Conservation (phyloP, 2,113 vertebrate genomes). For the Bucco capensis region DNA sequence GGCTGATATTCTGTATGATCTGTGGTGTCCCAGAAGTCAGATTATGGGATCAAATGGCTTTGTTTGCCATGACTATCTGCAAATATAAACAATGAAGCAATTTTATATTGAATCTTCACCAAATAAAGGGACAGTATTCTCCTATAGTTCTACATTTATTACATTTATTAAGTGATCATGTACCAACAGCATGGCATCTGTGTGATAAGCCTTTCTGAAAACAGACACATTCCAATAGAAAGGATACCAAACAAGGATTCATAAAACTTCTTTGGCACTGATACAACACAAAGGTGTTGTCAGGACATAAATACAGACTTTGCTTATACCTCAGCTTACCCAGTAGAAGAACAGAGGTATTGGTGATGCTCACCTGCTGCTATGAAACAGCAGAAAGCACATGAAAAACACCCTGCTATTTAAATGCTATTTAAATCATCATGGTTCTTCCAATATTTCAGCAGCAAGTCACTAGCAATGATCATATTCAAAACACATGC, state of each 20-base stretch:
- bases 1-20: not conserved
- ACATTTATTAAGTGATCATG: not conserved
- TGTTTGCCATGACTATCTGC: not conserved
- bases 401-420: not conserved
- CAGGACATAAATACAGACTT: not conserved
- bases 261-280: not conserved
- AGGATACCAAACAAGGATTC: not conserved
- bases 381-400: not conserved
- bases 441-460: conserved; percentile 17
- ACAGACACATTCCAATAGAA: not conserved
- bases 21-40: not conserved
- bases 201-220: not conserved
- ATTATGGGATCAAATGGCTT: not conserved
- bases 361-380: not conserved
- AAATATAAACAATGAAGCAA: not conserved
- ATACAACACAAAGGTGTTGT: not conserved
- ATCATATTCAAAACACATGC: not conserved
- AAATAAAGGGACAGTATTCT: not conserved
- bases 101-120: not conserved
- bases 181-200: not conserved
- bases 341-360: not conserved
- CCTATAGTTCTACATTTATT: not conserved
- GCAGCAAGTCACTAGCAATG: not conserved
- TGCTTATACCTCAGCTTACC: not conserved
- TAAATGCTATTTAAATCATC: not conserved